Conservation (phyloP, 1,140 invertebrate species). For the Macrostomum lignano region DNA sequence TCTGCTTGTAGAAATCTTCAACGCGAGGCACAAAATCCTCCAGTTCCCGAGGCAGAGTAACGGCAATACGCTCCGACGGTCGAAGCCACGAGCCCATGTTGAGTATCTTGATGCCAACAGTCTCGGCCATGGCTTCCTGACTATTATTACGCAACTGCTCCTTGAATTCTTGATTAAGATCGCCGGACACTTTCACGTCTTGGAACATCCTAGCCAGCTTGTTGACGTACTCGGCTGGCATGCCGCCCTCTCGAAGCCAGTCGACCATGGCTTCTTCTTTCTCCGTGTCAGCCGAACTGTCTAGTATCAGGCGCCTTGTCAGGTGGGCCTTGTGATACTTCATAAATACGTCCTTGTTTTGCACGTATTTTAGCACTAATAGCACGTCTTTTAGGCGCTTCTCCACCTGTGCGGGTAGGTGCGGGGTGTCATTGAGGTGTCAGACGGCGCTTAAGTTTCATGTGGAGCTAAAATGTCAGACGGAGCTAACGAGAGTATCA, state of each 20-base stretch:
- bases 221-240: slow-evolving; percentile 97
- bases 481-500: too few species aligned
- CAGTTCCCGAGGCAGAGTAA: slow-evolving; percentile 73
- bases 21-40: slow-evolving; percentile 85
- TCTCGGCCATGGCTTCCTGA: slow-evolving; percentile 18
- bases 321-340: slow-evolving; percentile 91
- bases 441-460: too few species aligned
- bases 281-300: slow-evolving; percentile 85
- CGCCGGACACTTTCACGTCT: slow-evolving; percentile 92
- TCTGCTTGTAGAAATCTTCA: slow-evolving; percentile 41
- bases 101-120: slow-evolving; percentile 47
- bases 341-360: slow-evolving; percentile 99
- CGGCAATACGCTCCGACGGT: slow-evolving; percentile 53
- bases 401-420: too few species aligned
- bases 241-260: slow-evolving; percentile 57
- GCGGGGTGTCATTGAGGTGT: too few species aligned
- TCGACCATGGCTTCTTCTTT: slow-evolving; percentile 99
- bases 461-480: too few species aligned
- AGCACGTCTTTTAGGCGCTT: slow-evolving; percentile 32
- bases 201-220: slow-evolving; percentile 77
- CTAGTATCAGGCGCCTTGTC: slow-evolving; percentile 67
- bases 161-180: slow-evolving; percentile 78
- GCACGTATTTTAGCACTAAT: slow-evolving; percentile 85
- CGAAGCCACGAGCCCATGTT: slow-evolving; percentile 85
- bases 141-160: slow-evolving; percentile 26